These are phyloP conservation scores for Ferrisia virgata DNA, from an alignment of 2,888 invertebrate genomes.

Conservation along the genomic window DNA sequence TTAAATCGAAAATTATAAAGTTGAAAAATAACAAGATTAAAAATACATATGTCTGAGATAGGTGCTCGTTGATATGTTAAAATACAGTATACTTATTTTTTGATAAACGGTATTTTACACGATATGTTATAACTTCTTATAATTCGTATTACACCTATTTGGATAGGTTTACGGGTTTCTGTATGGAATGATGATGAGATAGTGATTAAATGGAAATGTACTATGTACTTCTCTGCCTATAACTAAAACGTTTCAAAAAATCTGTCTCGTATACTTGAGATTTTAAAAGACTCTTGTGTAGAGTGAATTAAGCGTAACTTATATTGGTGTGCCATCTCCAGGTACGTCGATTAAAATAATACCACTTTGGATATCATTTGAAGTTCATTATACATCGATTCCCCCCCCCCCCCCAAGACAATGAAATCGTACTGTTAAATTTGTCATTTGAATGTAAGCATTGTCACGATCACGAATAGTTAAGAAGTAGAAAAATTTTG, in stretches of 20 bases:
- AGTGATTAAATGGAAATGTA: too few species aligned
- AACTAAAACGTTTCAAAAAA: background rate
- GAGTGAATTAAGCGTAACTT: background rate
- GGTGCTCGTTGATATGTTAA: constrained; percentile 6
- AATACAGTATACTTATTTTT: background rate
- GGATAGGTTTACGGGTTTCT: background rate
- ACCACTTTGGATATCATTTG: background rate
- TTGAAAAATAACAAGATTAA: background rate
- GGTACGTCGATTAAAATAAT: background rate
- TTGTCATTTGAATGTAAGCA: background rate
- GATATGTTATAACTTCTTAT: constrained; percentile 1
- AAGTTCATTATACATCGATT: background rate
- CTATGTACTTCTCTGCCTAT: too few species aligned
- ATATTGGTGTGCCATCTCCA: background rate
- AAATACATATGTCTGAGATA: constrained; percentile 5
- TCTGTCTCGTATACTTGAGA: background rate
- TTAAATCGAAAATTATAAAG: background rate
- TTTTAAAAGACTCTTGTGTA: background rate
- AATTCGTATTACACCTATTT: background rate
- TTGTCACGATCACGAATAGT: background rate
- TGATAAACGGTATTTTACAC: background rate
- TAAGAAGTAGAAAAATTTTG: background rate
- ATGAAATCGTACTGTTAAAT: background rate
- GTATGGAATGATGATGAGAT: too few species aligned
- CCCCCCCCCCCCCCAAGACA: background rate